Evolutionary conservation across 1,140 invertebrate species (phyloP), one percentile per base, ranked within the genome.

Genomic region (Formica exsecta): DNA sequence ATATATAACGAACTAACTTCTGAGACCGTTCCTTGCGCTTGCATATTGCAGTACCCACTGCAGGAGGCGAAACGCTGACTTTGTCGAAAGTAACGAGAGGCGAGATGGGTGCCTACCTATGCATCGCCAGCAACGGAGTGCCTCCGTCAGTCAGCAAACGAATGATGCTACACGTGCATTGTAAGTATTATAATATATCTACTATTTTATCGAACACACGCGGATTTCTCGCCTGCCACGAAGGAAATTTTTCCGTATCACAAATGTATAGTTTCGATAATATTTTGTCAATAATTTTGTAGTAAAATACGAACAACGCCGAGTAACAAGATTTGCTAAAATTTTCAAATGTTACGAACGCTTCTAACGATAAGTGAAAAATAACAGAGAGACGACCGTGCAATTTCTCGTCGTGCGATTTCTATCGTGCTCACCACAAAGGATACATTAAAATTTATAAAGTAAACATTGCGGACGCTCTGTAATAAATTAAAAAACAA

Each of bases 71-170:
- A 93, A 96, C 97, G 87, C 95, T 98, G 86, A 96, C 96, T 80
- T 95, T 98, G 88, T 96, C 97, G 32, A 98, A 98, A 94, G 97
- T 98, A 90, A 98, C 97, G 48, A 96, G 98, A 80, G 97, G 97
- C 59, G 98, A 98, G 94, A 98, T 98, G 98, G 97, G 97, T 84
- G 97, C 97, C 80, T 98, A 98, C 92, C 95, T 98, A 85, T 98
- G 98, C 94, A 97, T 98, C 93, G 96, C 96, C 6, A 95, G 93
- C 86, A 98, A 98, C 93, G 97, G 97, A 61, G 97, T 98, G 11
- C 97, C 97, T 16, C 97, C 97, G 19, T 96, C 97, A 25, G 97
- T 97, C 88, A 97, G 97, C 95, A 97, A 97, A 94, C 95, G 97
- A 93, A 97, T 98, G 95, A 97, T 97, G 96, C 96, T 98, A 85